These are phyloP conservation scores for Oryzias sinensis DNA, from an alignment of 2,797 vertebrate genomes.

Conservation along the genomic window DNA sequence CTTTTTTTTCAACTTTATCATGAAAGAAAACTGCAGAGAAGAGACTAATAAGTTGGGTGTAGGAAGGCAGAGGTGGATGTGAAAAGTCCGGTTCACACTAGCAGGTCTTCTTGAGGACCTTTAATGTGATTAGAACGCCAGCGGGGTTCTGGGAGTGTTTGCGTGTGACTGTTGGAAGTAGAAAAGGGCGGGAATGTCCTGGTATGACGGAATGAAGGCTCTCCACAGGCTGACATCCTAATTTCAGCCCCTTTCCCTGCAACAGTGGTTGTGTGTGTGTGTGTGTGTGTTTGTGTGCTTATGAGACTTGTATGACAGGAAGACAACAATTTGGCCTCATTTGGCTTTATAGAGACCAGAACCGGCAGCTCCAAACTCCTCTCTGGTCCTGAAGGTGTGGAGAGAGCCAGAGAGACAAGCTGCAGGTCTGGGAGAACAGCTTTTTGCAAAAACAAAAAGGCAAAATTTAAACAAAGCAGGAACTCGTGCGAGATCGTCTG, in stretches of 20 bases:
- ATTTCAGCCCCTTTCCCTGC: constrained; percentile 75
- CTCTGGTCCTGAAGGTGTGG: constrained; percentile 14
- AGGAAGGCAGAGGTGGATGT: constrained; percentile 4
- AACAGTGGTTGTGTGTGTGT: constrained; percentile 13
- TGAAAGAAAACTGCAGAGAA: constrained; percentile 62
- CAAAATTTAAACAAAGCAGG: constrained; percentile 3
- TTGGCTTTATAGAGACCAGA: constrained; percentile 89
- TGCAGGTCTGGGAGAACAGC: background rate
- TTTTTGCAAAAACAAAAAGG: constrained; percentile 2
- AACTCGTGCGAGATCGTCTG: constrained; percentile 5
- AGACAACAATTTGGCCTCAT: constrained; percentile 94
- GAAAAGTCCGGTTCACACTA: constrained; percentile 2
- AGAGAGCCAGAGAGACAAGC: background rate
- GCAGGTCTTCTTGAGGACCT: too few relatives aligned
- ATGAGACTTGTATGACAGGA: constrained; percentile 81
- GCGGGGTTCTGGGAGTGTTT: constrained; percentile 10
- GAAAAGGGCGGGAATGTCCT: constrained; percentile 65
- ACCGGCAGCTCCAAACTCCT: constrained; percentile 41
- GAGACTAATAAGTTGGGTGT: constrained; percentile 10
- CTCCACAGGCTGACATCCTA: constrained; percentile 79
- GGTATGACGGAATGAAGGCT: constrained; percentile 78
- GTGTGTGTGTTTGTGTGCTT: constrained; percentile 19
- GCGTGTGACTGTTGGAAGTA: constrained; percentile 24
- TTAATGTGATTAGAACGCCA: too few relatives aligned
- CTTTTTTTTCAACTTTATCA: constrained; percentile 79